phyloP scores from a whole-genome alignment of 2,888 invertebrate species.

The Ophonus ardosiacus region DNA sequence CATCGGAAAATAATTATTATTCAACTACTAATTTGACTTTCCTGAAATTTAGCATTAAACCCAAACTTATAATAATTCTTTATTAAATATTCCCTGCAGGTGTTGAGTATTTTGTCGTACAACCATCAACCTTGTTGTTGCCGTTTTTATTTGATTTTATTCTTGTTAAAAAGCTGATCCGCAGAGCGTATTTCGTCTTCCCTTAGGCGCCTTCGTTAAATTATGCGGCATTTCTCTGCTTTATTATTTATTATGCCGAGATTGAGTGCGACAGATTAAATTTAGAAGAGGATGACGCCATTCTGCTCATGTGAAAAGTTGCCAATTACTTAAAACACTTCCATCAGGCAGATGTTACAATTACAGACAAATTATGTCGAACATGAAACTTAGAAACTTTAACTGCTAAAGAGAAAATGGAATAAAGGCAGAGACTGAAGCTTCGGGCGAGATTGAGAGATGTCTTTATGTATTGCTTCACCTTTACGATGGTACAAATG shows the following conservation, averaged over 20 bases:
- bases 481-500: not conserved
- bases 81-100: not conserved
- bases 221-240: conserved; percentile 50
- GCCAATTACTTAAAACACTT: conserved; percentile 26
- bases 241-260: conserved; percentile 60
- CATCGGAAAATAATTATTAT: too few relatives aligned
- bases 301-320: conserved; percentile 1
- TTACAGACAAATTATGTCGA: conserved; percentile 16
- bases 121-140: not conserved
- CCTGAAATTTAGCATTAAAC: too few relatives aligned
- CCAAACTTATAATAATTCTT: too few relatives aligned
- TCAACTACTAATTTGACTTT: too few relatives aligned
- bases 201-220: conserved; percentile 34
- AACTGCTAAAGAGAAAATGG: not conserved
- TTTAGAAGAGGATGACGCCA: conserved; percentile 21
- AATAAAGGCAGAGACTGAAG: not conserved
- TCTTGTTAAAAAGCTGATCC: conserved; percentile 17
- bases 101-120: not conserved
- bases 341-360: conserved; percentile 13
- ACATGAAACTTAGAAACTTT: conserved; percentile 17
- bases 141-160: conserved; percentile 9
- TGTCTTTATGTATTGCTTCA: not conserved
- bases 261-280: conserved; percentile 57
- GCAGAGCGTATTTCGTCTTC: not conserved
- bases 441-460: not conserved